phyloP scores from a whole-genome alignment of 2,888 invertebrate genomes.

The Nemoura dubitans region DNA sequence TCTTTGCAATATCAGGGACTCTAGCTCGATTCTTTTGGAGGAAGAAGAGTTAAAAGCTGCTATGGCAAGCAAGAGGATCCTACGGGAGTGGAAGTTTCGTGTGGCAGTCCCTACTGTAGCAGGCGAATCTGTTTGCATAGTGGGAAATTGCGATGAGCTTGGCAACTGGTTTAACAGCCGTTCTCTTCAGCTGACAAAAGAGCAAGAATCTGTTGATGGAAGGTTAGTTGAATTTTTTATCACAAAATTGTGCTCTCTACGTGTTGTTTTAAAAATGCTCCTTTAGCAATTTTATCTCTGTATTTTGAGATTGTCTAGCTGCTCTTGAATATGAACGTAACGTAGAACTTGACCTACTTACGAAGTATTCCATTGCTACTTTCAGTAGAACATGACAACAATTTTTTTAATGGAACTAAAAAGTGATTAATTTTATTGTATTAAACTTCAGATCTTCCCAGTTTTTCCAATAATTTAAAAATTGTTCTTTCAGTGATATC shows the following conservation, averaged over 20 bases:
- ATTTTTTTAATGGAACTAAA: too few relatives aligned
- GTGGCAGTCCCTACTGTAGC: conserved; percentile 64
- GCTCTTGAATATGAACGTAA: too few relatives aligned
- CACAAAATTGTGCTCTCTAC: too few relatives aligned
- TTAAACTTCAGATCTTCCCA: too few relatives aligned
- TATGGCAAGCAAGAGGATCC: neutral
- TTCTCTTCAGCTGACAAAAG: conserved; percentile 64
- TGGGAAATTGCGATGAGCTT: conserved; percentile 73
- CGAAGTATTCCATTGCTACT: neutral
- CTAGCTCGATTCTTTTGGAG: neutral
- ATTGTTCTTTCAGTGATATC: conserved; percentile 57
- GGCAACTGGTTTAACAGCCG: conserved; percentile 76
- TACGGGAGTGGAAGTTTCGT: conserved; percentile 63
- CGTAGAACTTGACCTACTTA: too few relatives aligned
- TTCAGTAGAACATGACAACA: too few relatives aligned
- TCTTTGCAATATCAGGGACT: neutral
- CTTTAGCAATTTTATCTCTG: too few relatives aligned
- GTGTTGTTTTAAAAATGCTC: too few relatives aligned
- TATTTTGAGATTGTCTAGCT: too few relatives aligned
- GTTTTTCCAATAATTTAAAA: too few relatives aligned
- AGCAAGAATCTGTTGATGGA: conserved; percentile 28
- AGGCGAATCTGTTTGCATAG: conserved; percentile 74
- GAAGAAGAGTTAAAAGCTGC: conserved; percentile 15
- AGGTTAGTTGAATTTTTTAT: neutral
- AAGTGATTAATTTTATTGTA: too few relatives aligned